A percentile compares a stretch with the other conserved stretches of the same genome.
Conservation (phyloP, 2,113 vertebrate genomes). For the Cyrtonyx montezumae region DNA sequence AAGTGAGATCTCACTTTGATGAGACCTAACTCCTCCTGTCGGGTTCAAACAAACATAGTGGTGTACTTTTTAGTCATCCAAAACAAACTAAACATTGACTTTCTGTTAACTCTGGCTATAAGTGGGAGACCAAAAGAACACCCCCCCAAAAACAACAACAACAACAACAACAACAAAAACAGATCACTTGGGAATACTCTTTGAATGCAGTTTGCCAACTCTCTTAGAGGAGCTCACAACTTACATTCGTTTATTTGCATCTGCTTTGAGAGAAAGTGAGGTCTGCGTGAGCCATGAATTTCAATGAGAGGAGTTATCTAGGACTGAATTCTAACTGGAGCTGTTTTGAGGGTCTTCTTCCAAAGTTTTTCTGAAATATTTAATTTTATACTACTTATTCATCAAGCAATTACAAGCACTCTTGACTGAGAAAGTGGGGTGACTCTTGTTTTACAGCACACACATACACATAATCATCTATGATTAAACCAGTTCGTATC, state of each 20-base stretch:
- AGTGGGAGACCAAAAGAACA: not conserved
- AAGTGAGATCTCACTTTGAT: not conserved
- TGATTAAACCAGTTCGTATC: conserved; percentile 30
- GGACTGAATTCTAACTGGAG: fast-evolving
- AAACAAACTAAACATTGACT: not conserved
- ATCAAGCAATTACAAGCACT: not conserved
- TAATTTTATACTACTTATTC: not conserved
- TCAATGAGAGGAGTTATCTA: not conserved
- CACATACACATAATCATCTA: not conserved
- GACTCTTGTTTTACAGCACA: conserved; percentile 47
- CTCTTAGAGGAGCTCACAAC: not conserved
- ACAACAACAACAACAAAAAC: not conserved
- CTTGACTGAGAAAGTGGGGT: not conserved
- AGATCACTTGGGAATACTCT: not conserved
- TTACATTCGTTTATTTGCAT: not conserved
- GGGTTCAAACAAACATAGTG: not conserved
- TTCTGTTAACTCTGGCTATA: not conserved
- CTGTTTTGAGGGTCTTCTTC: not conserved
- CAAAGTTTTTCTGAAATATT: conserved; percentile 10
- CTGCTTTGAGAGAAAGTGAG: not conserved
- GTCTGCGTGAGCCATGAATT: not conserved
- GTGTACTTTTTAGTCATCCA: not conserved
- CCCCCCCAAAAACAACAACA: too few species aligned
- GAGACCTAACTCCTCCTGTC: not conserved
- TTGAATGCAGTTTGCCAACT: not conserved